Base-by-base conservation (phyloP, 2,113 vertebrate species). In the Syngnathus scovelli region DNA sequence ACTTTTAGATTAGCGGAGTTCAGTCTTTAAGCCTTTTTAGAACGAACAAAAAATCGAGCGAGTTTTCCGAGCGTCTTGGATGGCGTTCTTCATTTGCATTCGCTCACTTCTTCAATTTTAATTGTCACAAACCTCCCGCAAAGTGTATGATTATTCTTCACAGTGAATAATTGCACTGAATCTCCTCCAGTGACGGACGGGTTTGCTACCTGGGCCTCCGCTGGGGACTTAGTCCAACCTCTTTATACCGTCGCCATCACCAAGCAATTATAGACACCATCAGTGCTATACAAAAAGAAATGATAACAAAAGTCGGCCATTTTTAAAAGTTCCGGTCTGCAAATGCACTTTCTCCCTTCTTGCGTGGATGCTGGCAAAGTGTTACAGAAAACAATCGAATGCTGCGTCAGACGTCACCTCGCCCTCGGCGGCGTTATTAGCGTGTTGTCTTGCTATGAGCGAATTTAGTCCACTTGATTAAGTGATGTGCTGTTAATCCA, bases 241-340 rank as follows among this genome's bases (percentile, higher is more conserved):
- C 52, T 55, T 55, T 5, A 27, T 55, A 55, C 52, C 21, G 4
- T 10, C n/a, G 12, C 21, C 21, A 55, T 55, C 52, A 3, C 19
- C 7, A 3, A 9, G 19, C 49, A 52, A 52, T 21, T n/a, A 9
- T 52, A 52, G 18, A 33, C 27, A 33, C 27, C 27, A 33, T 33
- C 27, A 33, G 27, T 33, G 27, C 27, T 3, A 33, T 33, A 33
- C 27, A 33, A 33, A 33, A 33, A 33, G 27, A 33, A 33, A 33
- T 33, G 27, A 33, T 33, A 33, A 33, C 3, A 54, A 15, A 48
- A 23, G 51, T 54, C 7, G 5, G 84, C 83, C 71, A 80, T 87
- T 87, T 87, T 86, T 82, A 89, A 83, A 86, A 71, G 79, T 86
- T 84, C 83, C 15, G 1, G 21, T 66, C 70, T 64, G 44, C 44